Evolutionary conservation across 1,140 invertebrate genomes (phyloP), one percentile per base, ranked within the genome.

Genomic region (Eriosoma lanigerum): DNA sequence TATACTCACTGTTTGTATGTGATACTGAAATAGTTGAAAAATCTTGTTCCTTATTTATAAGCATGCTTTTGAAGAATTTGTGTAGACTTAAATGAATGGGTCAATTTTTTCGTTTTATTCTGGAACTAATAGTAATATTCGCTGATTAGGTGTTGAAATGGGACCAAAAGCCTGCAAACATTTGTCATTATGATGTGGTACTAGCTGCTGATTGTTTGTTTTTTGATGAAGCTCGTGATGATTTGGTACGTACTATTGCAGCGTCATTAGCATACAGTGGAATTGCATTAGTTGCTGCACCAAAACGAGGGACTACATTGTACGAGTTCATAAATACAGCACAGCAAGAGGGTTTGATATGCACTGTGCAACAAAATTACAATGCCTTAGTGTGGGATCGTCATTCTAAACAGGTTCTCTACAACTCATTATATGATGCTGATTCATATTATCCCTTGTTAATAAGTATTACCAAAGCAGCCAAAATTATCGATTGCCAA

Each of bases 201-300:
- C 85, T 94, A 1, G 92, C 91, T 83, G 92, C 93, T 12, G 93
- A 94, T 85, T 94, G 93, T 85, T 85, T 94, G 60, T 95, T 94
- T 86, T 95, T 94, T 86, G 93, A 94, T 84, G 92, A 94, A 62
- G 90, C 90, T 0, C 87, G 93, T 70, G 85, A 89, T 48, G 91
- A 92, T 83, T 86, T 95, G 21, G 90, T 93, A 32, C 88, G 90
- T 68, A 91, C 90, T 58, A 90, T 95, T 62, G 90, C 89, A 86
- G 87, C 88, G 72, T 89, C 89, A 84, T 84, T 95, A 81, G 88
- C 89, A n/a, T 86, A 88, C 26, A 86, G 89, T 82, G 93, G 93
- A 1, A 81, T 90, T 21, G 92, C 90, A 1, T 85, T 93, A 60
- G 89, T 94, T 19, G 93, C 94, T 89, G 93, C 93, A 13, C 93